phyloP scores from a whole-genome alignment of 2,888 invertebrate species.

The Polylopha cassiicola region DNA sequence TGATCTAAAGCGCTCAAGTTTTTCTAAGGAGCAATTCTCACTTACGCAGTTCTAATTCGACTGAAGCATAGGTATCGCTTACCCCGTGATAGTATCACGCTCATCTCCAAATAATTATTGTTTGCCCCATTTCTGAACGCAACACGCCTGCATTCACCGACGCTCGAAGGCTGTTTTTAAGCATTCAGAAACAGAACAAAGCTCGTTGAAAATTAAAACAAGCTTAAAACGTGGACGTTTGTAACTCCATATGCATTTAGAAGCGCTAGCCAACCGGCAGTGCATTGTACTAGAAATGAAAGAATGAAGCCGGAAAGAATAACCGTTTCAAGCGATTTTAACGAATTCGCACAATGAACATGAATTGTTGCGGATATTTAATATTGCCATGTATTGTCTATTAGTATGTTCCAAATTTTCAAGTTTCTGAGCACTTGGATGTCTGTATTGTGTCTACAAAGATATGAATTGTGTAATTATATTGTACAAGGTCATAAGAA shows the following conservation, averaged over 20 bases:
- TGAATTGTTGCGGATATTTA: conserved; percentile 7
- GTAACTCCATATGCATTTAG: conserved; percentile 24
- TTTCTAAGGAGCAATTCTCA: no score
- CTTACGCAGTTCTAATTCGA: no score
- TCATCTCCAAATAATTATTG: no score
- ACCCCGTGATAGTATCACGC: no score
- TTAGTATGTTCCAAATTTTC: no score
- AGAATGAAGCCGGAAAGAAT: conserved; percentile 26
- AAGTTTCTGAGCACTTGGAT: no score
- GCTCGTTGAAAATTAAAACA: conserved; percentile 23
- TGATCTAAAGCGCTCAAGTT: no score
- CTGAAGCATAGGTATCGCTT: no score
- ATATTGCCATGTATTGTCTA: conserved; percentile 5
- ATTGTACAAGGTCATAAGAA: no score
- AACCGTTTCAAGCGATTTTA: conserved; percentile 22
- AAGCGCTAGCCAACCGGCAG: conserved; percentile 17
- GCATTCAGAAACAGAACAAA: conserved; percentile 18
- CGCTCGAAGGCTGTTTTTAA: conserved; percentile 12
- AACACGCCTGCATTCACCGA: conserved; percentile 11
- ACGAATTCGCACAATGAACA: conserved; percentile 19
- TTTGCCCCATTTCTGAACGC: conserved; percentile 4
- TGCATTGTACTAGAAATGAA: conserved; percentile 24
- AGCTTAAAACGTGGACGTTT: conserved; percentile 20
- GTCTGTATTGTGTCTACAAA: no score
- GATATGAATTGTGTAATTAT: no score